Percentiles rank a stretch among this genome's conserved stretches.
These are phyloP conservation scores for Naso thynnoides DNA, from an alignment of 2,797 vertebrate species.

Conservation along the genomic window DNA sequence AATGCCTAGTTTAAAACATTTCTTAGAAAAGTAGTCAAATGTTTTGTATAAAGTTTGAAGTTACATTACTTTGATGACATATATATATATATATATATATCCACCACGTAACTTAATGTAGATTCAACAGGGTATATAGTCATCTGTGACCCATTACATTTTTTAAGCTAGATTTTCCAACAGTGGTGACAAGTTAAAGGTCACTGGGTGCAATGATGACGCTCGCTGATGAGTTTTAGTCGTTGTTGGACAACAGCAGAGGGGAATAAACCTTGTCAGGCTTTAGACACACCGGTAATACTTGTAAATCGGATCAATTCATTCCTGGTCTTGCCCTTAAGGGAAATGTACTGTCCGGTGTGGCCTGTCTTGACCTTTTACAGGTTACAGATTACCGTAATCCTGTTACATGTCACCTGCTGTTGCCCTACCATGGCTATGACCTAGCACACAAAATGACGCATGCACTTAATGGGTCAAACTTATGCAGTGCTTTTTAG, in stretches of 20 bases:
- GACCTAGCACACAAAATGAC: constrained; percentile 27
- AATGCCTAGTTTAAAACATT: no score
- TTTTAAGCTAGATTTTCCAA: no score
- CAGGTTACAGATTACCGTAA: constrained; percentile 50
- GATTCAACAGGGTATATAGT: no score
- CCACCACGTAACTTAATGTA: no score
- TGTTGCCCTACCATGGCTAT: constrained; percentile 16
- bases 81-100: no score
- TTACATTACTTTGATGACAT: no score
- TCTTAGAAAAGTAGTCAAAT: no score
- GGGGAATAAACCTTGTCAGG: not conserved
- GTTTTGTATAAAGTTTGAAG: no score
- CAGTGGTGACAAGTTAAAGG: not conserved
- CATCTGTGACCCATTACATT: no score
- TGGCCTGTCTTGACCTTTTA: not conserved
- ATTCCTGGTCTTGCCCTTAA: not conserved
- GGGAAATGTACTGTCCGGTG: not conserved
- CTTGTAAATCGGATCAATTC: not conserved
- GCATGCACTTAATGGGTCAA: constrained; percentile 8
- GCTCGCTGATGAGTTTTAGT: not conserved
- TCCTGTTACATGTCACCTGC: constrained; percentile 46
- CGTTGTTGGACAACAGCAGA: not conserved
- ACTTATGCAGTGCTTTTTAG: constrained; percentile 15
- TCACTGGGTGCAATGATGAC: not conserved
- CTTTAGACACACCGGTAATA: not conserved